These are phyloP conservation scores for Xanthorhoe spadicearia DNA, from an alignment of 2,888 invertebrate species.

Conservation along the genomic window DNA sequence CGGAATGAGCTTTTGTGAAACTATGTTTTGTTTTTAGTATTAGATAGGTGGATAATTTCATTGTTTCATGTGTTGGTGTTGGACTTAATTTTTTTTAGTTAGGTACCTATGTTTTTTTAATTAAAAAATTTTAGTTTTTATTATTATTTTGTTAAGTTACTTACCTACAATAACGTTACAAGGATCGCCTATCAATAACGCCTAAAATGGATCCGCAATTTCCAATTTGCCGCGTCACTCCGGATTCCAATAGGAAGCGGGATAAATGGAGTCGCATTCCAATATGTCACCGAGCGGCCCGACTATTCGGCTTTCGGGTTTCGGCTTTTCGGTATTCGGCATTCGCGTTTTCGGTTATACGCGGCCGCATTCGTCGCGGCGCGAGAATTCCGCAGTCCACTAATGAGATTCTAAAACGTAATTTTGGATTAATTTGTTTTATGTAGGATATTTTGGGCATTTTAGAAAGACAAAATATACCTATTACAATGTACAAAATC, in stretches of 20 bases:
- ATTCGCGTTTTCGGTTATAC: slow-evolving; percentile 73
- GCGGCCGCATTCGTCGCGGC: slow-evolving; percentile 66
- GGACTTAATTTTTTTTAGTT: too few species aligned
- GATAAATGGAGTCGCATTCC: slow-evolving; percentile 85
- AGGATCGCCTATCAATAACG: slow-evolving; percentile 79
- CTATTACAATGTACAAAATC: background rate
- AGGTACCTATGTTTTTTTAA: too few species aligned
- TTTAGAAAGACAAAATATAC: background rate
- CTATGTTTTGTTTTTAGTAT: too few species aligned
- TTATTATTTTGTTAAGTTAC: background rate
- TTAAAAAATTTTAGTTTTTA: background rate
- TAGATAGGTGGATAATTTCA: too few species aligned
- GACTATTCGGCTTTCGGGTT: slow-evolving; percentile 77
- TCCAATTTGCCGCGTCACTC: slow-evolving; percentile 84
- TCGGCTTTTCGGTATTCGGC: slow-evolving; percentile 66
- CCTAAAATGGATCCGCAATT: slow-evolving; percentile 82
- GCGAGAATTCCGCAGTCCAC: slow-evolving; percentile 64
- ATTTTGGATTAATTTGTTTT: slow-evolving; percentile 58
- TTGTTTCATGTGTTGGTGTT: too few species aligned
- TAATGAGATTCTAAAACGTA: slow-evolving; percentile 76
- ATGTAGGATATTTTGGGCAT: slow-evolving; percentile 28
- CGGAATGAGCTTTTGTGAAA: background rate
- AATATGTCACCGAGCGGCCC: slow-evolving; percentile 81
- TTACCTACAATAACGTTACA: slow-evolving; percentile 54
- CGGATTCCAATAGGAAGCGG: slow-evolving; percentile 84